Evolutionary conservation across 2,797 vertebrate species (phyloP), one percentile per base, ranked within the genome.

Genomic region (Coracias cyanogaster): DNA sequence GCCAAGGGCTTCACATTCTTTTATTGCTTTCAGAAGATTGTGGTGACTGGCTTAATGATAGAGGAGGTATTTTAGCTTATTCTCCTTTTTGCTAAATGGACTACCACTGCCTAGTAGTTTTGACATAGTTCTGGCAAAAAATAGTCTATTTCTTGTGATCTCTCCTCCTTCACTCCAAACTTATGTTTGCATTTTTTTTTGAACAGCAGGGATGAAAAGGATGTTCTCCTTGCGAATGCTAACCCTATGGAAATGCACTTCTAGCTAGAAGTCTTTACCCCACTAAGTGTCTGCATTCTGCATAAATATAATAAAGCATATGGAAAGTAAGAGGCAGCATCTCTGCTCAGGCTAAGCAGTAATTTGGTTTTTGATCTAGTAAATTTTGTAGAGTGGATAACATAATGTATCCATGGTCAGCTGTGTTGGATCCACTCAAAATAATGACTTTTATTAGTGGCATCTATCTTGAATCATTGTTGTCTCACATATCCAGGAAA

Each of bases 361-460:
- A 73, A 90, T 95, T 92, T 95, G 52, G 78, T 97, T 94, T 92
- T 70, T 82, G 14, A 24, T 85, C 28, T 86, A 74, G 57, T 85
- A 71, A 90, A 92, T 72, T 83, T 55, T 95, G 62, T 69, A 83
- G 77, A 74, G 43, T 28, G 64, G 52, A 86, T 66, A 78, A 96
- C 95, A 48, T 95, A 89, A 95, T 58, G 57, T 49, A 93, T 90
- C 93, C 21, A 62, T 49, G 64, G 46, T 88, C 72, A 67, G 24
- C 31, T 93, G 14, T 83, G 12, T 37, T 90, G 46, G 39, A 96
- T 79, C 15, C 12, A 95, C 12, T 93, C 66, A 93, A 78, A 92
- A 92, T 83, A 91, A 83, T 54, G 25, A 35, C 67, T 95, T 97
- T 82, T 94, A 61, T 96, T 94, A 86, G 82, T 88, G 54, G 45